Base-by-base conservation (phyloP, 2,888 invertebrate genomes). In the Seira sanloemensis region DNA sequence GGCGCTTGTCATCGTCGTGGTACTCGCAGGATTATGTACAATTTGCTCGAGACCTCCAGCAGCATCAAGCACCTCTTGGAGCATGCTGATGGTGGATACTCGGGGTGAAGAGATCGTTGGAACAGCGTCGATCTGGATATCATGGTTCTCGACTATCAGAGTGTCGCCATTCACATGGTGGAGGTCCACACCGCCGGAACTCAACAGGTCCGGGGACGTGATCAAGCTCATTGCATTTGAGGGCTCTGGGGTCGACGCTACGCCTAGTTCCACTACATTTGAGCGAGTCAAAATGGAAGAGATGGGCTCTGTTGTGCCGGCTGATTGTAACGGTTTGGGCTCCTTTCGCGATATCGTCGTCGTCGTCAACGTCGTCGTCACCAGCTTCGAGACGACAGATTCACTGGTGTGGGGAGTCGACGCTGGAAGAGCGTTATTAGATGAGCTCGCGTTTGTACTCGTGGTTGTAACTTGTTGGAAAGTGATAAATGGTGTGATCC, bases 391-490 rank as follows among this genome's bases (percentile, higher is more conserved):
- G 37, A 73, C 73, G 62, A 79, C 37, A 18, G 79, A 73, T 78
- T 83, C 85, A 76, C 18, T 18, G 23, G 46, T 23, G 26, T 58
- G 19, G 16, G 54, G n/a, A 62, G 68, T 69, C 69, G 77, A 54
- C 76, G 71, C 62, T 68, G 75, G 75, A 76, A 69, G 76, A 84
- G 75, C 74, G 50, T 65, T 78, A 23, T 71, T 82, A 83, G 79
- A 75, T 75, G 85, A 86, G 85, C 84, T 87, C 86, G 86, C 83
- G 84, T 88, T 88, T 88, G 88, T 88, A 89, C 88, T 88, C 69
- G 89, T 85, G 27, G 88, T 88, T 65, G 89, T 89, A 73, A 89
- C 89, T 89, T 89, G 89, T 86, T 89, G 89, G 88, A 89, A 89
- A 69, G 89, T 89, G 54, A 89, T 88, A 77, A 89, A 89, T 71